Conservation (phyloP, 2,888 invertebrate species). For the Venustoraphidia nigricollis region DNA sequence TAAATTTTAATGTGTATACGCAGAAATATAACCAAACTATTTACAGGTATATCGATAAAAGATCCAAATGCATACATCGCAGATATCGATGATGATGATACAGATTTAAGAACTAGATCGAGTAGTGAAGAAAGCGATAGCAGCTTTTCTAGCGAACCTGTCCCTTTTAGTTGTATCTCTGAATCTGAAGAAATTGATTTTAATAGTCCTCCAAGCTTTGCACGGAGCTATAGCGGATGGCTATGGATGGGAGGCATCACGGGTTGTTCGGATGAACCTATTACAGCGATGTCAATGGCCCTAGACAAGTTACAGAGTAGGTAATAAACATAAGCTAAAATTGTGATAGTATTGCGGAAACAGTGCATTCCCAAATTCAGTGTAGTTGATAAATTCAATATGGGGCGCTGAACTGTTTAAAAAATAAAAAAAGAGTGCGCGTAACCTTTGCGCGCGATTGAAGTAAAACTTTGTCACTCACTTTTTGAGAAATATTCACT, state of each 20-base stretch:
- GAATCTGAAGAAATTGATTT: background rate
- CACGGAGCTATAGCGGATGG: constrained; percentile 53
- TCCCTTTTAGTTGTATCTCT: background rate
- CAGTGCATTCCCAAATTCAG: too few species aligned
- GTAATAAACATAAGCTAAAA: constrained; percentile 25
- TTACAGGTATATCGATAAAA: constrained; percentile 2
- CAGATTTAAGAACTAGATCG: background rate
- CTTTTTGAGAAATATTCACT: too few species aligned
- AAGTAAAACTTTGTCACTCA: too few species aligned
- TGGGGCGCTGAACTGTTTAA: too few species aligned
- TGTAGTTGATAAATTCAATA: too few species aligned
- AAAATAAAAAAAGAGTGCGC: too few species aligned
- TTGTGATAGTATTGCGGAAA: too few species aligned
- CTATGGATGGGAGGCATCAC: constrained; percentile 69
- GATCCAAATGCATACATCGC: constrained; percentile 18
- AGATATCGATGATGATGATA: constrained; percentile 19
- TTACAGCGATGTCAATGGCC: constrained; percentile 51
- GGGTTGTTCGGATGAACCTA: constrained; percentile 48
- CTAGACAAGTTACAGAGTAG: constrained; percentile 67
- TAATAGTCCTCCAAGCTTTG: background rate
- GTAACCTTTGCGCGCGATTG: too few species aligned
- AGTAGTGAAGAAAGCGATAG: constrained; percentile 18
- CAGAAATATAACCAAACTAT: too few species aligned
- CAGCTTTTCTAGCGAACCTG: background rate
- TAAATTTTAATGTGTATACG: too few species aligned